A percentile compares a stretch with the other conserved stretches of the same genome.
Evolutionary conservation across 2,888 invertebrate species (phyloP).

Genomic region (Melanostoma mellinum): DNA sequence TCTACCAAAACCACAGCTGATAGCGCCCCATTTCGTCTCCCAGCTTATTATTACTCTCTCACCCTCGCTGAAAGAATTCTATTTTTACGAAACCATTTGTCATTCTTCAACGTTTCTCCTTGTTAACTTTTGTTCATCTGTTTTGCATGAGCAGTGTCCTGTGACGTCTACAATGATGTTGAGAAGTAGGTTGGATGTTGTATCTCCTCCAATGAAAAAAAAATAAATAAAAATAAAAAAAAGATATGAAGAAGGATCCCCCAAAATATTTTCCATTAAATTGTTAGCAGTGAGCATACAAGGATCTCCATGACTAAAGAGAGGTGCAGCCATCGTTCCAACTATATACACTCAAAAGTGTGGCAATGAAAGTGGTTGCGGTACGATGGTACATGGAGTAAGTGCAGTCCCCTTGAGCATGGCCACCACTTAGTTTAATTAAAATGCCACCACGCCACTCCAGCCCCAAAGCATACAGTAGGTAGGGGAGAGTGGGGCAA

Average conservation of each 20-base stretch:
- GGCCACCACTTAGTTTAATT: conserved; percentile 73
- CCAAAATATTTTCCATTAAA: conserved; percentile 36
- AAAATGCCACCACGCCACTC: conserved; percentile 64
- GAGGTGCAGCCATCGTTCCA: conserved; percentile 10
- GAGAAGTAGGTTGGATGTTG: background rate
- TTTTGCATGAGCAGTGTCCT: conserved; percentile 35
- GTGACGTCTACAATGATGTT: conserved; percentile 23
- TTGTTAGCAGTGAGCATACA: conserved; percentile 15
- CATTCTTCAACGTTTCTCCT: background rate
- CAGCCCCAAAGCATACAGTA: background rate
- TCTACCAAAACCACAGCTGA: background rate
- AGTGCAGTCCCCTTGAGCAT: conserved; percentile 64
- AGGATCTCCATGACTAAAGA: conserved; percentile 12
- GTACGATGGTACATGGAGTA: conserved; percentile 37
- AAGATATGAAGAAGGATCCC: background rate
- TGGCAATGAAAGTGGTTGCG: conserved; percentile 48
- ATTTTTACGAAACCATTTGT: conserved; percentile 14
- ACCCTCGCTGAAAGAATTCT: background rate
- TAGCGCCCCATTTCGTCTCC: background rate
- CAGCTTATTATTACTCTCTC: background rate
- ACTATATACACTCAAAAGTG: background rate
- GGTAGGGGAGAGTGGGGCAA: no score
- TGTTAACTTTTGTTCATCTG: conserved; percentile 9
- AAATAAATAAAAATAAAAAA: no score
- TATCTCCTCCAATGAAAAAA: background rate